A percentile compares a stretch with the other conserved stretches of the same genome.
These are phyloP conservation scores for Perca schrenkii DNA, from an alignment of 2,113 vertebrate genomes.

Conservation along the genomic window DNA sequence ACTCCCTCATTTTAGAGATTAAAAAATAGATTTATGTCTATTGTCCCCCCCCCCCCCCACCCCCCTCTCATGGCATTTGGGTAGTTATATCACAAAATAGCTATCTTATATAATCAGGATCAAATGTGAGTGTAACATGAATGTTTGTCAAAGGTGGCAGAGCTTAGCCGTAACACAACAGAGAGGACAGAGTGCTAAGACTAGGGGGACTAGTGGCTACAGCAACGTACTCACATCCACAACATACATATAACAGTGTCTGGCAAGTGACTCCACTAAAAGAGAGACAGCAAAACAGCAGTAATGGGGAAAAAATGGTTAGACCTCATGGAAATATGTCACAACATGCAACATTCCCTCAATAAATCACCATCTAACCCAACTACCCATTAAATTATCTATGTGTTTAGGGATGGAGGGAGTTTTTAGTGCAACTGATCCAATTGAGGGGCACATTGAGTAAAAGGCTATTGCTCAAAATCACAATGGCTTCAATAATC, in stretches of 20 bases:
- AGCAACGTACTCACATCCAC: conserved; percentile 97
- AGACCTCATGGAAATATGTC: conserved; percentile 87
- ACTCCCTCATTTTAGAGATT: conserved; percentile 83
- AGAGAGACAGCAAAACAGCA: conserved; percentile 96
- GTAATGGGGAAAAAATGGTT: conserved; percentile 90
- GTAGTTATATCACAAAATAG: conserved; percentile 85
- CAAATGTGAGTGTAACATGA: conserved; percentile 84
- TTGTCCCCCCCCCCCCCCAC: conserved; percentile 15
- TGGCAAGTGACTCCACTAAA: conserved; percentile 97
- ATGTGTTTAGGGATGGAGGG: conserved; percentile 11
- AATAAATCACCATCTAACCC: conserved; percentile 49
- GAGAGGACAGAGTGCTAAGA: conserved; percentile 94
- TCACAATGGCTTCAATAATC: conserved; percentile 26
- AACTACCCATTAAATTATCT: conserved; percentile 39
- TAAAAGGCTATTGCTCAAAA: conserved; percentile 31
- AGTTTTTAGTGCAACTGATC: conserved; percentile 45
- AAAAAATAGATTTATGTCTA: conserved; percentile 43
- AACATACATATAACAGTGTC: conserved; percentile 98
- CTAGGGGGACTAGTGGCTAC: conserved; percentile 92
- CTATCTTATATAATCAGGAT: conserved; percentile 72
- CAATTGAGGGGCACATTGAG: conserved; percentile 46
- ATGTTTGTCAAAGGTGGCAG: conserved; percentile 94
- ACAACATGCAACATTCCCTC: conserved; percentile 85
- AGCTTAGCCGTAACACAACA: conserved; percentile 92
- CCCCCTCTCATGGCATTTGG: conserved; percentile 68